A percentile compares a stretch with the other conserved stretches of the same genome.
phyloP scores from a whole-genome alignment of 2,888 invertebrate genomes.

The Tribolium freemani region DNA sequence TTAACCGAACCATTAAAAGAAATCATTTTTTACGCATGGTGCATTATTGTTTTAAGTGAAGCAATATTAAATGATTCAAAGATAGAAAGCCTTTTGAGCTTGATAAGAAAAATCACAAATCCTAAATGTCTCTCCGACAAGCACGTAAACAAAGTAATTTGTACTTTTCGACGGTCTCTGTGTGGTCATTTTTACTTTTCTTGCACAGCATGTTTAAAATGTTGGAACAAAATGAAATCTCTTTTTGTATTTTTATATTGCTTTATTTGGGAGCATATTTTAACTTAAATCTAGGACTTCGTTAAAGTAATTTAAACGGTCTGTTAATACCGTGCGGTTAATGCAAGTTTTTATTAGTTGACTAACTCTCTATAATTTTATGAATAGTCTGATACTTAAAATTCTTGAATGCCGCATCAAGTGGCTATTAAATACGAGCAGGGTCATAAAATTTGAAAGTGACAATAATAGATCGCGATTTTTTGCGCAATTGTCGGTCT shows the following conservation, averaged over 20 bases:
- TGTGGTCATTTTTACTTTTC: conserved; percentile 1
- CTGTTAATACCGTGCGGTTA: not conserved
- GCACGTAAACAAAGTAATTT: conserved; percentile 36
- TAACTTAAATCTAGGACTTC: not conserved
- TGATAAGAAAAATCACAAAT: conserved; percentile 3
- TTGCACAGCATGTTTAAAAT: conserved; percentile 12
- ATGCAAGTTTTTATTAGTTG: not conserved
- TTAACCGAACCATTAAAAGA: not conserved
- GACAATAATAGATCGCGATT: not conserved
- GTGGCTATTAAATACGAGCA: not conserved
- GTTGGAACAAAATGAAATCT: not conserved
- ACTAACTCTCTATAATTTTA: not conserved
- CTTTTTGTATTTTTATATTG: not conserved
- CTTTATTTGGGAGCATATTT: no score
- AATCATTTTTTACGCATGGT: not conserved
- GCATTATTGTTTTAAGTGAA: not conserved
- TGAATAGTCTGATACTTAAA: not conserved
- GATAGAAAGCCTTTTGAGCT: not conserved
- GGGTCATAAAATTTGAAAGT: not conserved
- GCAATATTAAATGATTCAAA: conserved; percentile 6
- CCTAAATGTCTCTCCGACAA: conserved; percentile 16
- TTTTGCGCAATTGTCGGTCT: not conserved
- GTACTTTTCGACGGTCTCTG: conserved; percentile 18
- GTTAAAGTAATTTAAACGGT: not conserved
- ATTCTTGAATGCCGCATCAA: not conserved